Evolutionary conservation across 2,113 vertebrate species (phyloP), one percentile per base, ranked within the genome.

Genomic region (Coturnix japonica): DNA sequence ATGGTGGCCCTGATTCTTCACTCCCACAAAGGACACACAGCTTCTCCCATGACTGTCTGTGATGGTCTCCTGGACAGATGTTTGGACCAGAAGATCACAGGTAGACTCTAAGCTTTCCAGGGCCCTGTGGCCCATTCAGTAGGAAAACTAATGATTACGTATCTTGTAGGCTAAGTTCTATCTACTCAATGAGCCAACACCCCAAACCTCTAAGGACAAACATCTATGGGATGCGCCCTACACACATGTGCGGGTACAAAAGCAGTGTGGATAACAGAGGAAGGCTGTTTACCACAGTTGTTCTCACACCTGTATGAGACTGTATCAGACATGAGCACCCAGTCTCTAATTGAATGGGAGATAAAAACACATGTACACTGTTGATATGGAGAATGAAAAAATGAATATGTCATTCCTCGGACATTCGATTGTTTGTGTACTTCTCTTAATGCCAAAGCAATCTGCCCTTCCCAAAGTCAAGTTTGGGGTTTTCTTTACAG

Each of bases 341-440:
- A 5, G 43, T 71, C 26, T 30, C 20, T 30, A 15, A 11, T 30
- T 72, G 43, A 74, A 26, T 31, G 35, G 16, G 71, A 90, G 22
- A 56, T 79, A 60, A 84, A 93, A 75, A 16, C 4, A 12, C 12
- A 1, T 11, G 6, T 39, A 25, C n/a, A 8, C 25, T 63, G 23
- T 41, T 74, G 41, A 33, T 77, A 39, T 1, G 1, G 9, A 28
- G 56, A 3, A 33, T 30, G 33, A 25, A 30, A 67, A 77, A 10
- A 14, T 46, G 74, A 71, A 71, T 30, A 47, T 0, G 0, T 9
- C 11, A 41, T 26, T 60, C 1, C 0, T 0, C 0, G 0, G 74
- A 37, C 65, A 26, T 54, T 79, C 64, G 18, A n/a, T 33, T 87
- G 47, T 61, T 87, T 89, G 57, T 44, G 26, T 77, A 23, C 10